phyloP scores from a whole-genome alignment of 2,888 invertebrate species.

The Parapristionchus giblindavisi region DNA sequence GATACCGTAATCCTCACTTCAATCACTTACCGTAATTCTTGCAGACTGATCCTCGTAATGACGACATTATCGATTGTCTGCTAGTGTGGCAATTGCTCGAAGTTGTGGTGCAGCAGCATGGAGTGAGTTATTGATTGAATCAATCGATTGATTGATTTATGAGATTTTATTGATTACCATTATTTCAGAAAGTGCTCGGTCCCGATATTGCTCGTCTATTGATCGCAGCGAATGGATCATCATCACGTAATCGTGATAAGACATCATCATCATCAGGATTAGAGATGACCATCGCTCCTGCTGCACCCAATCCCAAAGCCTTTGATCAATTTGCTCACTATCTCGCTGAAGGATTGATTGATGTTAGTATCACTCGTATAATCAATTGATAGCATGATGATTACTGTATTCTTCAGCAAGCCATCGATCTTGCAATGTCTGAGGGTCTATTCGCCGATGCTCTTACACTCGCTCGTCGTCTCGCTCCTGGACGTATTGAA shows the following conservation, averaged over 20 bases:
- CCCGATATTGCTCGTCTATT: constrained; percentile 64
- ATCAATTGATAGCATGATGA: not conserved
- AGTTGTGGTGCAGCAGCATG: constrained; percentile 66
- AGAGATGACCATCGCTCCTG: not conserved
- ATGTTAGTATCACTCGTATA: constrained; percentile 46
- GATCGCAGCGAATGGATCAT: constrained; percentile 40
- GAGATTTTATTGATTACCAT: not conserved
- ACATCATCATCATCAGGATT: not conserved
- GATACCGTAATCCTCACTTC: no score
- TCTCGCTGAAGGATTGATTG: constrained; percentile 63
- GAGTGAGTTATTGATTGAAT: constrained; percentile 48
- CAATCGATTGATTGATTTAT: constrained; percentile 13
- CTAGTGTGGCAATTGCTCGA: constrained; percentile 66
- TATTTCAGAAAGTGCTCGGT: constrained; percentile 61
- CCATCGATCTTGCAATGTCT: constrained; percentile 60
- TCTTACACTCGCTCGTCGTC: constrained; percentile 49
- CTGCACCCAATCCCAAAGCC: constrained; percentile 43
- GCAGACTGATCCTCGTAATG: constrained; percentile 39
- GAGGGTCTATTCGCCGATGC: constrained; percentile 65
- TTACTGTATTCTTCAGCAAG: constrained; percentile 53
- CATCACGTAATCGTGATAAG: constrained; percentile 36
- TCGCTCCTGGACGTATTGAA: constrained; percentile 45
- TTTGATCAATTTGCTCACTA: constrained; percentile 58
- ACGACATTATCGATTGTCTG: constrained; percentile 58
- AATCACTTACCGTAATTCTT: no score